Base-by-base conservation (phyloP, 2,113 vertebrate genomes). In the Meles meles region DNA sequence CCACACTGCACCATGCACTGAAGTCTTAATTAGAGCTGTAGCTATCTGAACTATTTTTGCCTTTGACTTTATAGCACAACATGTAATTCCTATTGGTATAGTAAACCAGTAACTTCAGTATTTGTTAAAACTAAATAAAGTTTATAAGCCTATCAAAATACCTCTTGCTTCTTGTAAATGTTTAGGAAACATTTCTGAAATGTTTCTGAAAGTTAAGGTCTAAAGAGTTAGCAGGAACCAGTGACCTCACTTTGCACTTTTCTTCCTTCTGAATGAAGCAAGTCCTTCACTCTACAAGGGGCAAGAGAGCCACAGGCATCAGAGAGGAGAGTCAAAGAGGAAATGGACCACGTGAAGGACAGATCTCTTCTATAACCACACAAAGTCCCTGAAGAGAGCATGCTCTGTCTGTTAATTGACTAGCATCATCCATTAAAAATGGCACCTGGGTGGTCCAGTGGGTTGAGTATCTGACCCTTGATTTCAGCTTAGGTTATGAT, bases 101-200 rank as follows among this genome's bases (percentile, higher is more conserved):
- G 98, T 98, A 99, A 99, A 98, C 98, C 98, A 98, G 98, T 99
- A 99, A 99, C 98, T 98, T 97, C 98, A 98, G 98, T 98, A 98
- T 98, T 98, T 98, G 95, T 97, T 98, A 98, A 98, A 98, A 99
- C 98, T 98, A 96, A 99, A 97, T 98, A 98, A 98, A 98, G 98
- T 99, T 99, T 99, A 99, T 98, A 99, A 98, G 98, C 97, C 98
- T 98, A 99, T 98, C 98, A 99, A 99, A 99, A 99, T 99, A 98
- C 98, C 98, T 99, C 97, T 92, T 98, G 97, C 90, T 98, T 98
- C 98, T 99, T 98, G 97, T 98, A 98, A 99, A 98, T 98, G 90
- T 98, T 98, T 98, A 98, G 98, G 98, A 98, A 98, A 98, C 96
- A 98, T 99, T 98, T 98, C 98, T 99, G 98, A 98, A 98, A 99